Evolutionary conservation across 2,113 vertebrate genomes (phyloP).

Genomic region (Macroglossus sobrinus): DNA sequence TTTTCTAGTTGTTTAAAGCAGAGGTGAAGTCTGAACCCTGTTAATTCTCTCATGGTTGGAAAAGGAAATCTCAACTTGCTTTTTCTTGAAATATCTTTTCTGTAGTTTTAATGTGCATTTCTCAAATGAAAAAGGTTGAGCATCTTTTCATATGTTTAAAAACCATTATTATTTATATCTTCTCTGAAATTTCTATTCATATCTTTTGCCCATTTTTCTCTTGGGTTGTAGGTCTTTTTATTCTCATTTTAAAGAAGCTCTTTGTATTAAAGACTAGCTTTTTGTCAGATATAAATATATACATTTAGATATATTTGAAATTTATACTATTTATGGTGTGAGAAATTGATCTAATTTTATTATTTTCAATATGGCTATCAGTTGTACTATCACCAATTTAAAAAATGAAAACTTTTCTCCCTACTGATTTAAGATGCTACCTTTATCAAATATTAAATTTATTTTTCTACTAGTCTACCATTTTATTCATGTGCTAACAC

Average conservation of each 20-base stretch:
- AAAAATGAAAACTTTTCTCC: neutral
- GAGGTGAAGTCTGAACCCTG: neutral
- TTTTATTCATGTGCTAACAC: neutral
- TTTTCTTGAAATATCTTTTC: neutral
- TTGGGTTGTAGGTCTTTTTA: neutral
- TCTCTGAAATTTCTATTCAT: neutral
- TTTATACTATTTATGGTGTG: neutral
- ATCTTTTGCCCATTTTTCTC: neutral
- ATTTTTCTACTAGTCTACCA: neutral
- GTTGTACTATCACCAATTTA: neutral
- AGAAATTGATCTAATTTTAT: neutral
- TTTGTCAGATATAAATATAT: neutral
- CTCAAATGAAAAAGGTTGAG: neutral
- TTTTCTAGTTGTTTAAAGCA: neutral
- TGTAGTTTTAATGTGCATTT: neutral
- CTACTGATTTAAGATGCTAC: neutral
- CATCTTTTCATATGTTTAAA: neutral
- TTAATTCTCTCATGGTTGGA: neutral
- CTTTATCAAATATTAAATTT: neutral
- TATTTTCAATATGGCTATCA: neutral
- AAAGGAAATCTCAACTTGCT: neutral
- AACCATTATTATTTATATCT: neutral
- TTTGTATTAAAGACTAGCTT: neutral
- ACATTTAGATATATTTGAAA: neutral
- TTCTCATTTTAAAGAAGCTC: neutral